Conservation (phyloP, 2,797 vertebrate genomes). For the Aulostomus chinensis region DNA sequence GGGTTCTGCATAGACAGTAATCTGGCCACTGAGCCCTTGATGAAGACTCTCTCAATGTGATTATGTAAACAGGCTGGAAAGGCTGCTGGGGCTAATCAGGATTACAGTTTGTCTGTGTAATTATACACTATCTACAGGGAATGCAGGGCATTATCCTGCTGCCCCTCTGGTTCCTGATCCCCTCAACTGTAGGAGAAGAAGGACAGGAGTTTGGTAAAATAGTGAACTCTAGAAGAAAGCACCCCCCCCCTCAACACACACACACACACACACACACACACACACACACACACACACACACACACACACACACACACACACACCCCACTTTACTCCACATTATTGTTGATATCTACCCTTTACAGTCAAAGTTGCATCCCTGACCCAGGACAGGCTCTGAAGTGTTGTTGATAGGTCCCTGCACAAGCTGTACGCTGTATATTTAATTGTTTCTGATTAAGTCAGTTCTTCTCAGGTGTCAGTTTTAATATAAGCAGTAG, state of each 20-base stretch:
- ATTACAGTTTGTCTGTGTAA: constrained; percentile 78
- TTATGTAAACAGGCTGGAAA: constrained; percentile 74
- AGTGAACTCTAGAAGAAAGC: constrained; percentile 13
- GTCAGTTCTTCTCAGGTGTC: constrained; percentile 53
- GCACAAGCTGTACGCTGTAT: constrained; percentile 37
- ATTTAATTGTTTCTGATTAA: constrained; percentile 57
- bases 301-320: no score
- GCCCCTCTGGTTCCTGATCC: constrained; percentile 55
- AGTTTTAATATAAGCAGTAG: constrained; percentile 58
- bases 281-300: no score
- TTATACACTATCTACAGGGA: constrained; percentile 71
- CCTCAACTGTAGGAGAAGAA: constrained; percentile 12
- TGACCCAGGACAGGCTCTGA: no score
- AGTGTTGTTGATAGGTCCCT: constrained; percentile 35
- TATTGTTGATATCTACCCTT: no score
- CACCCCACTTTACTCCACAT: no score
- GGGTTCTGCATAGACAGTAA: constrained; percentile 57
- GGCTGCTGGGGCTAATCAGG: constrained; percentile 73
- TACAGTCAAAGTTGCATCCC: no score
- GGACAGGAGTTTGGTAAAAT: constrained; percentile 10
- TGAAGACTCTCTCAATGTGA: constrained; percentile 72
- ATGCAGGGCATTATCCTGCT: constrained; percentile 59
- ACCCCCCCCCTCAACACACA: no score
- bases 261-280: no score
- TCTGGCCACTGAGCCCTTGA: constrained; percentile 69